These are phyloP conservation scores for Okamejei kenojei DNA, from an alignment of 2,797 vertebrate genomes.

Conservation along the genomic window DNA sequence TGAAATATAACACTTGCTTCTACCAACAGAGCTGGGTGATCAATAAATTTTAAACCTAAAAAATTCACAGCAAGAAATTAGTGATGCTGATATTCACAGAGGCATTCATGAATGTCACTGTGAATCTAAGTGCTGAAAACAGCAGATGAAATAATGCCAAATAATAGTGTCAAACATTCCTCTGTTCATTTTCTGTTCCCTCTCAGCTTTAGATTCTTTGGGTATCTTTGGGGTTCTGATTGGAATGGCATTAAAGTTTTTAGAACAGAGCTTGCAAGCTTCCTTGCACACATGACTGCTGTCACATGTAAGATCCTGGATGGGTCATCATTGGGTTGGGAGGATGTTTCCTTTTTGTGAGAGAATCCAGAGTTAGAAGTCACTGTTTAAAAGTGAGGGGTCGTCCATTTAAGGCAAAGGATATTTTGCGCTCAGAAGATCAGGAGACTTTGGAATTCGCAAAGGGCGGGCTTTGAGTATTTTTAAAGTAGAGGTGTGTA, in stretches of 20 bases:
- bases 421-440: too few relatives aligned
- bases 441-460: too few relatives aligned
- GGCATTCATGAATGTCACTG: neutral
- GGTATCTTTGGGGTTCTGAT: neutral
- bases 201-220: neutral
- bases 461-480: too few relatives aligned
- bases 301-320: too few relatives aligned
- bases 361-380: too few relatives aligned
- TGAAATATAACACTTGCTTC: neutral
- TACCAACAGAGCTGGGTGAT: neutral
- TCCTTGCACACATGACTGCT: too few relatives aligned
- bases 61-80: neutral
- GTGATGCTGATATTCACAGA: neutral
- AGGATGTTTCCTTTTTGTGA: too few relatives aligned
- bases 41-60: neutral
- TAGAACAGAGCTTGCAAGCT: too few relatives aligned
- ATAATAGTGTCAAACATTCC: neutral
- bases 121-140: neutral
- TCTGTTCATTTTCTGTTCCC: neutral
- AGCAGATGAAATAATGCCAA: neutral
- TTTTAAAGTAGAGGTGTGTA: too few relatives aligned
- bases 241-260: neutral
- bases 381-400: too few relatives aligned
- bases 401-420: too few relatives aligned
- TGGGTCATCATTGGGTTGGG: too few relatives aligned